Evolutionary conservation across 2,797 vertebrate genomes (phyloP), one percentile per base, ranked within the genome.

Genomic region (Fratercula arctica): DNA sequence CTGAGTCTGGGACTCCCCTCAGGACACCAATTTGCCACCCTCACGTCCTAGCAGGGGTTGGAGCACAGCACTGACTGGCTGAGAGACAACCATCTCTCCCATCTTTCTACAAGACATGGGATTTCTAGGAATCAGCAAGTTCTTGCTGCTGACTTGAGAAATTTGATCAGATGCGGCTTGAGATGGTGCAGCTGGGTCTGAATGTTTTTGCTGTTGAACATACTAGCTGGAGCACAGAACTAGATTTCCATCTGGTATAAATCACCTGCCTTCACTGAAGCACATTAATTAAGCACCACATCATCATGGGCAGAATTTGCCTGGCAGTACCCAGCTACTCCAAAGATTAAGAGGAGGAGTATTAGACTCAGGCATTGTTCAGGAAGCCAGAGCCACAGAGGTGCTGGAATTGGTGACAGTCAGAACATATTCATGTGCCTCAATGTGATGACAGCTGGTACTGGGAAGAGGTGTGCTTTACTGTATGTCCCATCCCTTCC

Each of bases 171-270:
- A 85, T 72, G 77, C 77, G 68, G 25, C 64, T 89, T 80, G 70
- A 97, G 81, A 92, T 61, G 61, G 5, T 85, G 68, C 96, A 96
- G 93, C 84, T 89, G 81, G 50, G 45, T 77, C 75, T 89, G 75
- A 82, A 87, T 31, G 11, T 74, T 87, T 93, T 89, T 51, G 29
- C 25, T 94, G 24, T 64, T 77, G 74, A 89, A 87, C 54, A 18
- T 74, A 64, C n/a, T 23, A 64, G 24, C 54, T 88, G 80, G 73
- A 95, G 37, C 10, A 67, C 31, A 69, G 64, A 79, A 56, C 75
- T 53, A 61, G 20, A 82, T 66, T 90, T 79, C 50, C 92, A 92
- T 45, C 73, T 37, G 35, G 31, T 18, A 28, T n/a, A 41, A 72
- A 4, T 37, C 26, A 68, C 14, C n/a, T 39, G 45, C 53, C 75